Evolutionary conservation across 2,797 vertebrate genomes (phyloP).

Genomic region (Hoplostethus mediterraneus): DNA sequence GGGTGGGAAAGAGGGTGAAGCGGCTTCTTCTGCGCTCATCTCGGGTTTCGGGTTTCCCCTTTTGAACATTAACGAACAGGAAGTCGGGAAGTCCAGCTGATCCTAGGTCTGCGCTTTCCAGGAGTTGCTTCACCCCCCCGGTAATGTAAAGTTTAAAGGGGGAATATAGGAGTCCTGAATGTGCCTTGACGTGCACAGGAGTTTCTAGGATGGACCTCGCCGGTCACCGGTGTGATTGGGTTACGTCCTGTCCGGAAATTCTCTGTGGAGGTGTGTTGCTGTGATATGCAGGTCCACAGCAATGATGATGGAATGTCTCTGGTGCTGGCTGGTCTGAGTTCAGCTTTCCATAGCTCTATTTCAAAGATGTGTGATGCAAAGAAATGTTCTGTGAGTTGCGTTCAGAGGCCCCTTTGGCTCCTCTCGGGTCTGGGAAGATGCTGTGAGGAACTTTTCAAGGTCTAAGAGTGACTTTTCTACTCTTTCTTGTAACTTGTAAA

Average conservation of each 20-base stretch:
- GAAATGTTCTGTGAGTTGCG: slow-evolving; percentile 49
- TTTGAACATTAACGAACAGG: neutral
- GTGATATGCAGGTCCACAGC: slow-evolving; percentile 59
- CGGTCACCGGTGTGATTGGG: slow-evolving; percentile 12
- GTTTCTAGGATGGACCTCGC: slow-evolving; percentile 57
- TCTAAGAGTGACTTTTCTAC: slow-evolving; percentile 69
- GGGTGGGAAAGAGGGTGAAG: slow-evolving; percentile 8
- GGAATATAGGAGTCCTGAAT: slow-evolving; percentile 71
- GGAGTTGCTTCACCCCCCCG: slow-evolving; percentile 19
- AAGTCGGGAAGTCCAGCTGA: neutral
- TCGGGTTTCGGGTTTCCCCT: neutral
- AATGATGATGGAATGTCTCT: slow-evolving; percentile 77
- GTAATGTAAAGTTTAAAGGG: slow-evolving; percentile 27
- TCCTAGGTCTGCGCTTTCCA: slow-evolving; percentile 24
- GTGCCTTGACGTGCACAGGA: slow-evolving; percentile 82
- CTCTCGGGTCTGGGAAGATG: slow-evolving; percentile 49
- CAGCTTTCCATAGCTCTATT: slow-evolving; percentile 68
- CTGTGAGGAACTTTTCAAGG: slow-evolving; percentile 26
- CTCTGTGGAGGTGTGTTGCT: slow-evolving; percentile 48
- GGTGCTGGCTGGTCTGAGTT: slow-evolving; percentile 79
- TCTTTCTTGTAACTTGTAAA: slow-evolving; percentile 67
- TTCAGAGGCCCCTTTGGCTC: slow-evolving; percentile 57
- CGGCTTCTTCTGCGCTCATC: slow-evolving; percentile 40
- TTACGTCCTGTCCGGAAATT: slow-evolving; percentile 30
- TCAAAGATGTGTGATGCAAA: slow-evolving; percentile 67